A percentile compares a stretch with the other conserved stretches of the same genome.
These are phyloP conservation scores for Ctenodactylus gundi DNA, from an alignment of 2,113 vertebrate genomes.

Conservation along the genomic window DNA sequence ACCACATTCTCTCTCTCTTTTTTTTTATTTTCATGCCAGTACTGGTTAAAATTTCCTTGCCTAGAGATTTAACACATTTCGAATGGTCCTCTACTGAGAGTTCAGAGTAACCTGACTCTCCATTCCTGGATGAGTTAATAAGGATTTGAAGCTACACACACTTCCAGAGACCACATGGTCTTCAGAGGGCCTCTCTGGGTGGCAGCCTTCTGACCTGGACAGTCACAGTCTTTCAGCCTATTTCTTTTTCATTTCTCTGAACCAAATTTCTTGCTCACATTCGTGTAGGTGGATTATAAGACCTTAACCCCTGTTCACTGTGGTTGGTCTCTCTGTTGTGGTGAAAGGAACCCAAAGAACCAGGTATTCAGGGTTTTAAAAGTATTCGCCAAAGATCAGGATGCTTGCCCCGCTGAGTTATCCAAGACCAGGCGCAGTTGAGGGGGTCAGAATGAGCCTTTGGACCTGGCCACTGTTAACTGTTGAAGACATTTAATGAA, in stretches of 20 bases:
- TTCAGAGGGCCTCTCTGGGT: background rate
- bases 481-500: background rate
- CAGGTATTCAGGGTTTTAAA: background rate
- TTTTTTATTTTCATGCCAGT: slow-evolving; percentile 30
- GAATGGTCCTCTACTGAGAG: background rate
- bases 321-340: background rate
- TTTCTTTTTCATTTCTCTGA: slow-evolving; percentile 61
- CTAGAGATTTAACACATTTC: slow-evolving; percentile 56
- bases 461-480: background rate
- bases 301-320: background rate
- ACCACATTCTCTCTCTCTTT: slow-evolving; percentile 50
- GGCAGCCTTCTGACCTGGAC: slow-evolving; percentile 11
- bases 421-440: background rate
- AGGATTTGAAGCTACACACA: background rate
- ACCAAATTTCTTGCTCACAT: background rate
- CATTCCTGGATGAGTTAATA: slow-evolving; percentile 34
- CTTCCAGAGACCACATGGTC: background rate
- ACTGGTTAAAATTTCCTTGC: slow-evolving; percentile 30
- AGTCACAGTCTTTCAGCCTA: slow-evolving; percentile 18
- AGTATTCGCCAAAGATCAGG: background rate
- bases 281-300: background rate
- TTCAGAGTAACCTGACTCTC: slow-evolving; percentile 28
- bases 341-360: background rate
- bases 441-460: background rate
- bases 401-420: background rate